These are phyloP conservation scores for Noctilio leporinus DNA, from an alignment of 2,113 vertebrate species.

Conservation along the genomic window DNA sequence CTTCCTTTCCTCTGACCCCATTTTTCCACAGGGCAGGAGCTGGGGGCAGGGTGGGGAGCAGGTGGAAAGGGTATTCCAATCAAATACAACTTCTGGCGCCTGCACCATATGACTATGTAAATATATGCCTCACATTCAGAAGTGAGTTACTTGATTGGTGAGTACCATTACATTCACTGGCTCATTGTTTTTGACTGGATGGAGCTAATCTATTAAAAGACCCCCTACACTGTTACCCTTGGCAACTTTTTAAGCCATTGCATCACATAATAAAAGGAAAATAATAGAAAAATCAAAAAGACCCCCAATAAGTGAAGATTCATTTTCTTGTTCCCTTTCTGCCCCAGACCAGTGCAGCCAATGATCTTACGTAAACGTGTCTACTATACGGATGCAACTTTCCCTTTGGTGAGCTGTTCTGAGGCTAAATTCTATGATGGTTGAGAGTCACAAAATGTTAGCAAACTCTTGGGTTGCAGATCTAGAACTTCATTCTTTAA, in stretches of 20 bases:
- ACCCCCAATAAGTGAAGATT: background rate
- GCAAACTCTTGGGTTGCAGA: background rate
- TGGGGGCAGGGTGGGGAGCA: fast-evolving
- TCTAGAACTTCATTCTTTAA: background rate
- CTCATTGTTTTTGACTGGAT: background rate
- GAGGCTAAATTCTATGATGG: background rate
- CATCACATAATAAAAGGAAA: too few species aligned
- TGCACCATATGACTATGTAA: background rate
- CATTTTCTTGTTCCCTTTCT: background rate
- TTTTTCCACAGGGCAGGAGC: background rate
- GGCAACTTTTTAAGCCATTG: too few species aligned
- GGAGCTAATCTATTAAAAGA: background rate
- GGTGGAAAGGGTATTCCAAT: background rate
- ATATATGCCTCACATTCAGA: background rate
- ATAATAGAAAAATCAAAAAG: background rate
- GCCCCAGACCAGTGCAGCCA: background rate
- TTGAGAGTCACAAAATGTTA: background rate
- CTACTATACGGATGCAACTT: background rate
- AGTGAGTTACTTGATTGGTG: background rate
- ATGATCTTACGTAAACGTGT: background rate
- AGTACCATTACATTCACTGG: background rate
- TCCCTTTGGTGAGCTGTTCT: background rate
- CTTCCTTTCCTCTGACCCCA: background rate
- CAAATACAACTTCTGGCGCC: background rate
- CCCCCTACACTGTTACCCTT: too few species aligned